These are phyloP conservation scores for Hipparchia semele DNA, from an alignment of 2,888 invertebrate species.

Conservation along the genomic window DNA sequence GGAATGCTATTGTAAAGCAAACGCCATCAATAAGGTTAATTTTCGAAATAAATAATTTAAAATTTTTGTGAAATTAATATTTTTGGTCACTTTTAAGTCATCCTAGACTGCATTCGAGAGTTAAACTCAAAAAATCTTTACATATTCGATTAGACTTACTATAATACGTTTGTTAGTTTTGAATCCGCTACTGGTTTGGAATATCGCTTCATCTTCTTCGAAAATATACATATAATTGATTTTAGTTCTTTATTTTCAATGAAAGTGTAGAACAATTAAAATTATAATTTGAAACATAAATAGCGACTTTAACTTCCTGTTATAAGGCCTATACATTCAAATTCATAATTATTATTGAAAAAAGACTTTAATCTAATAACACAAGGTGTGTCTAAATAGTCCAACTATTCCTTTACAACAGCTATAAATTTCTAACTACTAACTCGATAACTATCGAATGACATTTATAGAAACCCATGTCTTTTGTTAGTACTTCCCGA, in stretches of 20 bases:
- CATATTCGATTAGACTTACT: too few relatives aligned
- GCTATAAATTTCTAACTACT: slow-evolving; percentile 23
- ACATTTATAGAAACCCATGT: slow-evolving; percentile 35
- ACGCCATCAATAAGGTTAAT: too few relatives aligned
- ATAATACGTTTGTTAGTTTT: too few relatives aligned
- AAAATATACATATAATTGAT: not conserved
- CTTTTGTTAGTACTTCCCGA: slow-evolving; percentile 65
- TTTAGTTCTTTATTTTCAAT: not conserved
- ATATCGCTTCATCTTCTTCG: not conserved
- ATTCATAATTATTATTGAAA: not conserved
- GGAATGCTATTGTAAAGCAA: too few relatives aligned
- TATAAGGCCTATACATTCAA: not conserved
- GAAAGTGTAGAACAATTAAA: not conserved
- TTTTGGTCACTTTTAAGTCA: too few relatives aligned
- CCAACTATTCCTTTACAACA: not conserved
- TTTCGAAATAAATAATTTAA: too few relatives aligned
- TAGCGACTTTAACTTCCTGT: not conserved
- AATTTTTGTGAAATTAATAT: too few relatives aligned
- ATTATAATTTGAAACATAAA: not conserved
- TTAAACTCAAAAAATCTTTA: too few relatives aligned
- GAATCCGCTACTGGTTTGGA: too few relatives aligned
- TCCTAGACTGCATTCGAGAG: too few relatives aligned
- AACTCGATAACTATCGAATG: slow-evolving; percentile 33
- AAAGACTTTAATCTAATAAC: not conserved
- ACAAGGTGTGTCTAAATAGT: slow-evolving; percentile 14